Percentiles rank a stretch among this genome's conserved stretches.
Evolutionary conservation across 1,140 invertebrate genomes (phyloP).

Genomic region (Drosophila arizonae): DNA sequence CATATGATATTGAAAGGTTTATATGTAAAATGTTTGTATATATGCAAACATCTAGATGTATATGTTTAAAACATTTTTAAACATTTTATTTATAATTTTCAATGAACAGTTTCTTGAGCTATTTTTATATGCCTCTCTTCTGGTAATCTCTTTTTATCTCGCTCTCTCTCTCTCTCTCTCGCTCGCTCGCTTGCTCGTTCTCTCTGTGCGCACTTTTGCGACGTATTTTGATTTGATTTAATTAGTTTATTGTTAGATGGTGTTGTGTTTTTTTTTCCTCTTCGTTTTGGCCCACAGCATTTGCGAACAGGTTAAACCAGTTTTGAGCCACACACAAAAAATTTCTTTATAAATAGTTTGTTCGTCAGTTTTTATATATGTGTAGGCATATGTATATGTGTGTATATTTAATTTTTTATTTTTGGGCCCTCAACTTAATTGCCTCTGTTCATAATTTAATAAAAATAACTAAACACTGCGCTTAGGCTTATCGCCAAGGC

Average conservation of each 20-base stretch:
- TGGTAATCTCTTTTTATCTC: neutral
- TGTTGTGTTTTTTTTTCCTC: conserved; percentile 4
- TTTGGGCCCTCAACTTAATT: conserved; percentile 43
- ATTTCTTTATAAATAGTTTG: conserved; percentile 60
- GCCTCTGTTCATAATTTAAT: conserved; percentile 64
- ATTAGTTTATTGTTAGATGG: conserved; percentile 75
- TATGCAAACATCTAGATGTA: conserved; percentile 4
- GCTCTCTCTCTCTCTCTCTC: conserved; percentile 24
- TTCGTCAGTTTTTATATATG: conserved; percentile 4
- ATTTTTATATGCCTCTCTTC: conserved; percentile 39
- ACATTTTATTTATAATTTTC: conserved; percentile 64
- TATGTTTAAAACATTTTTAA: conserved; percentile 35
- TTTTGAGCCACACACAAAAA: conserved; percentile 49
- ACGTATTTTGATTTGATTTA: conserved; percentile 73
- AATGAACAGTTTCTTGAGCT: conserved; percentile 50
- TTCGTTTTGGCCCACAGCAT: conserved; percentile 45
- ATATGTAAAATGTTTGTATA: conserved; percentile 14
- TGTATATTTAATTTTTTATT: neutral
- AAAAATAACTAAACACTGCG: conserved; percentile 60
- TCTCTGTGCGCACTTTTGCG: conserved; percentile 55
- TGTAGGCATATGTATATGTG: conserved; percentile 7
- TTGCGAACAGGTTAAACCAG: conserved; percentile 64
- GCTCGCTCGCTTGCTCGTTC: neutral
- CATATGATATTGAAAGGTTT: conserved; percentile 57
- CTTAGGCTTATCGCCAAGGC: conserved; percentile 65